Evolutionary conservation across 2,113 vertebrate species (phyloP), one percentile per base, ranked within the genome.

Genomic region (Nannospalax galili): DNA sequence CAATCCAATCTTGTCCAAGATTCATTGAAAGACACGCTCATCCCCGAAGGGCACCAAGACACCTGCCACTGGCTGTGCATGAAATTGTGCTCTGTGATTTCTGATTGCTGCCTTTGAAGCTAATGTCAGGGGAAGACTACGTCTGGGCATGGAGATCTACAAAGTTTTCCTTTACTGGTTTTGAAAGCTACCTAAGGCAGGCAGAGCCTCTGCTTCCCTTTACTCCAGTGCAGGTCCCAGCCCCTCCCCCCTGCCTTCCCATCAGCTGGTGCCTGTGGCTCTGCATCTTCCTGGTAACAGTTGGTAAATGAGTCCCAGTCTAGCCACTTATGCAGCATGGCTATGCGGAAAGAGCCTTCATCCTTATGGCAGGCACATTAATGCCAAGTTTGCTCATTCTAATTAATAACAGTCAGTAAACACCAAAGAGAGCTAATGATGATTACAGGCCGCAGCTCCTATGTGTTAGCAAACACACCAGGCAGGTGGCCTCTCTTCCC

Each of bases 331-430:
- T 69, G 94, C 94, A 96, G 91, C 92, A 93, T 91, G 96, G 91
- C 37, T 90, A 94, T 94, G 93, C 95, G 64, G 93, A 82, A 85
- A 92, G 88, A 97, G 88, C 94, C 97, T 97, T 93, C 93, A 93
- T 96, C 97, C 97, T 97, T 98, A 97, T 97, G 97, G 96, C 96
- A 94, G 94, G 90, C 96, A 67, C 96, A 97, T 97, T 97, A 97
- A 97, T 97, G 97, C 97, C 97, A 97, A 98, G 96, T 97, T 97
- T 98, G 96, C 96, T 97, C 96, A 62, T 96, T 95, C 97, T 98
- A 98, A 98, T 97, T 98, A 97, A 97, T 97, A 97, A 98, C 97
- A 98, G 97, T 97, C 97, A 97, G 97, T 97, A 97, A 97, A 98
- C 97, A 98, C 97, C 97, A 97, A 97, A 97, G 96, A 96, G 97